Evolutionary conservation across 2,797 vertebrate species (phyloP), one percentile per base, ranked within the genome.

Genomic region (Alauda arvensis): DNA sequence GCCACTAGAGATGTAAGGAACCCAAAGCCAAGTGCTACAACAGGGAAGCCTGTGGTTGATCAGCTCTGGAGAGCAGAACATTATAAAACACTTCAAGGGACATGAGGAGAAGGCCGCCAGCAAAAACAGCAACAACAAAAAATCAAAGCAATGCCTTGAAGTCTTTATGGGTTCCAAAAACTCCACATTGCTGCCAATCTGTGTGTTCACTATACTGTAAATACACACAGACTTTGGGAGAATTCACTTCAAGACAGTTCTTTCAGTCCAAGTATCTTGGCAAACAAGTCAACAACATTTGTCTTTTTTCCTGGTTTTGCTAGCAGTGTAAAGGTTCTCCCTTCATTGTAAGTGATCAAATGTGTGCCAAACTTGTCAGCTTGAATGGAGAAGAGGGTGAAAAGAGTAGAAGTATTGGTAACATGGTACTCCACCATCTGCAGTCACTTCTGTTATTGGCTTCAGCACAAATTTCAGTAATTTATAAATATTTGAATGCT

Each of bases 141-240:
- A 93, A 94, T 93, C 94, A 96, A 96, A 96, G 92, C 88, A 84
- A 89, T 89, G 91, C 91, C 95, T 95, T 95, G 91, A 95, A 96
- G 93, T 88, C 92, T 95, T 93, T 94, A 93, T 69, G 71, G 77
- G 62, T 94, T 96, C 89, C 89, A 94, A 94, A 95, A 96, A 55
- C 87, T 81, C 75, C 87, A 89, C 6, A 4, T 6, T 89, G 91
- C 81, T 91, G 88, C 91, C 93, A 93, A 79, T 89, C 89, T 68
- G 65, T 77, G 71, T n/a, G 82, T 77, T 94, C 83, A 52, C 85
- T 70, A 74, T 59, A 89, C 68, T 89, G 90, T 82, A 95, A 94
- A 95, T 75, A 90, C 70, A 92, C 87, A 85, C 61, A 79, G 76
- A 93, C 69, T 82, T 83, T 39, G 61, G 60, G 77, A 88, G 71